These are phyloP conservation scores for Drosophila ironensis DNA, from an alignment of 1,140 invertebrate species.

Conservation along the genomic window DNA sequence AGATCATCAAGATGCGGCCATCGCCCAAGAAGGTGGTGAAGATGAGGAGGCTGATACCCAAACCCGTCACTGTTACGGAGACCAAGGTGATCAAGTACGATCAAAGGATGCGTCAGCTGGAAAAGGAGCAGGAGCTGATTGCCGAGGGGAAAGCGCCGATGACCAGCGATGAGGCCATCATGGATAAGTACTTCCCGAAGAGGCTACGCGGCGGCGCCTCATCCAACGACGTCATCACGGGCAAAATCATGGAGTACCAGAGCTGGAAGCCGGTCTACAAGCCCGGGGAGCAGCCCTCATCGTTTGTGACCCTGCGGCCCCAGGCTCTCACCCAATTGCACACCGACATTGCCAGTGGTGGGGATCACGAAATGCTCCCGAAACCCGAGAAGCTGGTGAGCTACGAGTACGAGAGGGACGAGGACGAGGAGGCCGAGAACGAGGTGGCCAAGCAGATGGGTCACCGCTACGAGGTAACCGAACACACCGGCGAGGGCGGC, in stretches of 20 bases:
- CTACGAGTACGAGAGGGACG: constrained; percentile 37
- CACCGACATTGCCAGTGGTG: constrained; percentile 55
- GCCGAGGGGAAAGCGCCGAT: constrained; percentile 63
- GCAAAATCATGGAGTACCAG: constrained; percentile 67
- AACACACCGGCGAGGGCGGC: constrained; percentile 62
- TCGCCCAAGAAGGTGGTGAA: constrained; percentile 68
- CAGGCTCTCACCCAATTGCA: constrained; percentile 57
- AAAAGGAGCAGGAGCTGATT: constrained; percentile 73
- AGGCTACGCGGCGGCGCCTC: constrained; percentile 15
- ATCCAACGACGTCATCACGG: constrained; percentile 61
- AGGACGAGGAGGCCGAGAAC: constrained; percentile 43
- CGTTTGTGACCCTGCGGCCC: constrained; percentile 51
- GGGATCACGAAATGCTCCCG: constrained; percentile 57
- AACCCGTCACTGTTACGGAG: constrained; percentile 42
- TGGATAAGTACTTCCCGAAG: constrained; percentile 66
- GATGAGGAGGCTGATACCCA: constrained; percentile 40
- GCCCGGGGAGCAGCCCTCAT: constrained; percentile 38
- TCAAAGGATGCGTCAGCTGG: constrained; percentile 56
- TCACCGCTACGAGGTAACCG: constrained; percentile 70
- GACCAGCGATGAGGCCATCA: constrained; percentile 56
- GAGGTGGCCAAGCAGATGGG: constrained; percentile 35
- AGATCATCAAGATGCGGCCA: constrained; percentile 70
- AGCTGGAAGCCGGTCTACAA: constrained; percentile 72
- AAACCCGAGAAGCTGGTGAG: constrained; percentile 67
- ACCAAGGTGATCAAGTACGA: constrained; percentile 43